Evolutionary conservation across 2,113 vertebrate genomes (phyloP).

Genomic region (Anser brachyrhynchus): DNA sequence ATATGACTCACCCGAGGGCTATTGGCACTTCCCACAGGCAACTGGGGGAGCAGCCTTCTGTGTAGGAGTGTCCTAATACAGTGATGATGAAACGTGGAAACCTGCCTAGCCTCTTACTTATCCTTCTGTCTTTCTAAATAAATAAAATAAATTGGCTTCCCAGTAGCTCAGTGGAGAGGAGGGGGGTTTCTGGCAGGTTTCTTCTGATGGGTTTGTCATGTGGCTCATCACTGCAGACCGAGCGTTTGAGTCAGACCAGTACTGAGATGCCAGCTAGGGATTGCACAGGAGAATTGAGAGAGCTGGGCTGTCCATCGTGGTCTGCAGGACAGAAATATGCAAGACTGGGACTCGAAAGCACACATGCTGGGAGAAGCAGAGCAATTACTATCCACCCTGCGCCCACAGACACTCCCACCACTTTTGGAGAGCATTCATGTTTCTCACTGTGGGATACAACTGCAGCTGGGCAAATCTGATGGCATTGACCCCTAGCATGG

Average conservation of each 20-base stretch:
- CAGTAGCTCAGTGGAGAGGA: not conserved
- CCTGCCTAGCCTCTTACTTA: constrained; percentile 49
- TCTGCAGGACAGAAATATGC: not conserved
- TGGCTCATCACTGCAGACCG: not conserved
- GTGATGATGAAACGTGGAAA: constrained; percentile 44
- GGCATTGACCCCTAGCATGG: not conserved
- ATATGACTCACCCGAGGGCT: constrained; percentile 47
- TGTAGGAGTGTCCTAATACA: constrained; percentile 60
- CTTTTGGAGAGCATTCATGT: not conserved
- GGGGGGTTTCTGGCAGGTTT: not conserved
- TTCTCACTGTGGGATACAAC: not conserved
- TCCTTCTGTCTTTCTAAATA: constrained; percentile 34
- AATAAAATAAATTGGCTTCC: constrained; percentile 20
- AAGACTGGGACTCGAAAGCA: not conserved
- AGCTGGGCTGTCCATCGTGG: not conserved
- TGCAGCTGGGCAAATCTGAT: not conserved
- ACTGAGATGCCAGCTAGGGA: not conserved
- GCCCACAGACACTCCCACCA: not conserved
- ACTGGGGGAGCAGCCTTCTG: constrained; percentile 44
- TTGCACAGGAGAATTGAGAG: not conserved
- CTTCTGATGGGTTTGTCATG: not conserved
- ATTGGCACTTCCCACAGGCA: constrained; percentile 61
- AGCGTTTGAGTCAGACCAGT: not conserved
- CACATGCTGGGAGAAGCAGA: not conserved
- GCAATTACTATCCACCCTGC: not conserved